A percentile compares a stretch with the other conserved stretches of the same genome.
Conservation (phyloP, 1,140 invertebrate species). For the Heliconius congener region DNA sequence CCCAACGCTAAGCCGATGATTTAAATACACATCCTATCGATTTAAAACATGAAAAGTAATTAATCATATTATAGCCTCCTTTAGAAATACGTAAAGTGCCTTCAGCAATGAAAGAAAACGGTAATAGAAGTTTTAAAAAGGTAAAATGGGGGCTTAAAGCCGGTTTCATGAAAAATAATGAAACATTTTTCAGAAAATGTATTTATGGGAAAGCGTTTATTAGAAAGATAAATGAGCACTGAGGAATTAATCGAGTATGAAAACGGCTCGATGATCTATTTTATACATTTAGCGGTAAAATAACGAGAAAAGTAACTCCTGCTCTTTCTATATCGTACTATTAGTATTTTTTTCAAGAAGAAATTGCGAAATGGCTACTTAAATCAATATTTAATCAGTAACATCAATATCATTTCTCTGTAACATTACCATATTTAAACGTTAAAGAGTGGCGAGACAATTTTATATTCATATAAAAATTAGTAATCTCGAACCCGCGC, state of each 20-base stretch:
- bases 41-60: conserved; percentile 60
- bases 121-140: conserved; percentile 36
- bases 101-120: conserved; percentile 36
- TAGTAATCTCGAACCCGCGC: no score
- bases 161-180: conserved; percentile 25
- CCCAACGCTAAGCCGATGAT: conserved; percentile 64
- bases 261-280: background rate
- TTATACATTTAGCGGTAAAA: background rate
- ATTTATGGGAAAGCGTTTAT: conserved; percentile 23
- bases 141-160: conserved; percentile 34
- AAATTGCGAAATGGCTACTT: background rate
- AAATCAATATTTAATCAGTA: no score
- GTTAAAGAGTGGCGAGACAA: background rate
- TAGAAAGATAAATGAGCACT: conserved; percentile 22
- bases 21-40: conserved; percentile 63
- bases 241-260: conserved; percentile 20
- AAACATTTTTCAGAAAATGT: conserved; percentile 20
- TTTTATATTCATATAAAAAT: background rate
- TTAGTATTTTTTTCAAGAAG: background rate
- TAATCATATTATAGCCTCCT: conserved; percentile 59
- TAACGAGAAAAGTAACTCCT: background rate
- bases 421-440: background rate
- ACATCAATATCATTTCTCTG: no score
- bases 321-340: background rate
- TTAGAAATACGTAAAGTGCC: conserved; percentile 36